Percentiles rank a stretch among this genome's conserved stretches.
Conservation (phyloP, 1,140 invertebrate species). For the Bradysia coprophila region DNA sequence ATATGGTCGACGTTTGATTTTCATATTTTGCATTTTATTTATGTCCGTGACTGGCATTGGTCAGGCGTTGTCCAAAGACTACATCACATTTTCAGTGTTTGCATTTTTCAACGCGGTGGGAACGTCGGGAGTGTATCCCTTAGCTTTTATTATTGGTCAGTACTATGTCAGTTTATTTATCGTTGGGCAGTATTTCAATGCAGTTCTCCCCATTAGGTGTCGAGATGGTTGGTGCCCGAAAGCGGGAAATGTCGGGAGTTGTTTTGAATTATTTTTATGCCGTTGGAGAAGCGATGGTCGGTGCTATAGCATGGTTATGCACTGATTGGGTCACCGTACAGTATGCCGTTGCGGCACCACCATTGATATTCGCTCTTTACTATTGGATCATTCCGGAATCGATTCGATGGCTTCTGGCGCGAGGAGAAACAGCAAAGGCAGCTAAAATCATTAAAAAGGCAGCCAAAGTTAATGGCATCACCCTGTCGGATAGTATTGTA, state of each 20-base stretch:
- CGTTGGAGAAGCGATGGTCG: conserved; percentile 37
- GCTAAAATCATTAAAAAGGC: conserved; percentile 30
- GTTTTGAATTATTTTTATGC: conserved; percentile 46
- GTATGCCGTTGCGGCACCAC: conserved; percentile 31
- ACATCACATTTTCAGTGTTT: conserved; percentile 30
- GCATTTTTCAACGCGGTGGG: conserved; percentile 36
- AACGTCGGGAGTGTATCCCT: conserved; percentile 36
- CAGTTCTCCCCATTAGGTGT: conserved; percentile 22
- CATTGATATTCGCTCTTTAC: conserved; percentile 31
- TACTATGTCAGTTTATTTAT: neutral
- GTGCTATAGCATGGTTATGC: conserved; percentile 33
- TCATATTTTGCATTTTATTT: conserved; percentile 32
- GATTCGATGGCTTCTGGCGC: conserved; percentile 37
- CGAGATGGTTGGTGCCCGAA: conserved; percentile 41
- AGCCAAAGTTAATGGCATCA: conserved; percentile 30
- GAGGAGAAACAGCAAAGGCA: conserved; percentile 28
- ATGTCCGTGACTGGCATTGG: conserved; percentile 32
- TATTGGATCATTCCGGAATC: conserved; percentile 44
- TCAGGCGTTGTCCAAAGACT: conserved; percentile 31
- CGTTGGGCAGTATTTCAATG: neutral
- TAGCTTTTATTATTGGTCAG: conserved; percentile 44
- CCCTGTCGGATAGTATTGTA: conserved; percentile 26
- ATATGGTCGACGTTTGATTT: conserved; percentile 35
- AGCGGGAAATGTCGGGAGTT: conserved; percentile 40
- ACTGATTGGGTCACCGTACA: conserved; percentile 39